A percentile compares a stretch with the other conserved stretches of the same genome.
Conservation (phyloP, 2,113 vertebrate genomes). For the Pituophis catenifer region DNA sequence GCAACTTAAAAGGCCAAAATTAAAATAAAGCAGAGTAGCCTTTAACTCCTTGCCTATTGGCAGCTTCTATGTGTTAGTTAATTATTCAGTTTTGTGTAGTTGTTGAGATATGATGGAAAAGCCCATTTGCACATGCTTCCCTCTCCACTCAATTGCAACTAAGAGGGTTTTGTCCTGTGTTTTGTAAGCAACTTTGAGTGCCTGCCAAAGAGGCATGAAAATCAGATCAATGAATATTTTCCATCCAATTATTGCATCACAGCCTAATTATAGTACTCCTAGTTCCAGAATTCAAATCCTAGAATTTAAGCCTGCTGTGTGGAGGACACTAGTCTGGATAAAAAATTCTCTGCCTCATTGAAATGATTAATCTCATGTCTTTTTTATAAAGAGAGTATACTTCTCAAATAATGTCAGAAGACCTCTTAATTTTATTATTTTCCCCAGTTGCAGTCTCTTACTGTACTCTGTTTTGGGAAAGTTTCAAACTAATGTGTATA, state of each 20-base stretch:
- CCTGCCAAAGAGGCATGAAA: neutral
- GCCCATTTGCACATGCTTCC: neutral
- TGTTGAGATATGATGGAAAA: neutral
- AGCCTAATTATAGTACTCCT: conserved; percentile 13
- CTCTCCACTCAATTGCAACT: neutral
- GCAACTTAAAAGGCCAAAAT: rapidly evolving
- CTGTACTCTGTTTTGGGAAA: neutral
- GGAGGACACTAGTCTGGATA: neutral
- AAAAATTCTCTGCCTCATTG: neutral
- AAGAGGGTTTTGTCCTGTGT: neutral
- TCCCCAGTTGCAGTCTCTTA: neutral
- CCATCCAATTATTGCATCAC: neutral
- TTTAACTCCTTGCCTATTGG: neutral
- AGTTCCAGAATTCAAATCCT: neutral
- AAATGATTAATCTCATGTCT: conserved; percentile 24
- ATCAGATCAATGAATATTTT: neutral
- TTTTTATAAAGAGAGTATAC: conserved; percentile 21
- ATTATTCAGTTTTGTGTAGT: conserved; percentile 35
- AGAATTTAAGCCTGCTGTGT: neutral
- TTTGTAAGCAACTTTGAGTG: neutral
- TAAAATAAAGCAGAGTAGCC: rapidly evolving
- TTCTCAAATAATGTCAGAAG: conserved; percentile 6
- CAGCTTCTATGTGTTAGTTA: conserved; percentile 27
- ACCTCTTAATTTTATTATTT: neutral
- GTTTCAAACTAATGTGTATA: neutral